A percentile compares a stretch with the other conserved stretches of the same genome.
phyloP scores from a whole-genome alignment of 2,888 invertebrate genomes.

The Panorpa germanica region DNA sequence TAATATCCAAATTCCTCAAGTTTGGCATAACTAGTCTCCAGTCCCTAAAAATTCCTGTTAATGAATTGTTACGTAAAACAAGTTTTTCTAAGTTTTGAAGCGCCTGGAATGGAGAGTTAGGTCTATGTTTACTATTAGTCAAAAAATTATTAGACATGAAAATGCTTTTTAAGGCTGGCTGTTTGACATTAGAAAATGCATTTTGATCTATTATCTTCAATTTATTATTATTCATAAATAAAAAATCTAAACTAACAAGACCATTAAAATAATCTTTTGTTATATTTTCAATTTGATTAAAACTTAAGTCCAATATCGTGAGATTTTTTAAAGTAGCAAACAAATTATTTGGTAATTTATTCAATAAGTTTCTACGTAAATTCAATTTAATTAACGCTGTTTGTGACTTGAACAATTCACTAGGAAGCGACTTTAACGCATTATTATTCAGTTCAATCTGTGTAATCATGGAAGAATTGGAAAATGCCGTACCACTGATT shows the following conservation, averaged over 20 bases:
- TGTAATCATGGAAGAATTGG: constrained; percentile 32
- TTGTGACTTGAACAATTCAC: constrained; percentile 39
- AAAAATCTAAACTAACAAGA: constrained; percentile 8
- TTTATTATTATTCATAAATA: constrained; percentile 24
- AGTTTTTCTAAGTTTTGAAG: constrained; percentile 32
- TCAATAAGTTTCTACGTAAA: constrained; percentile 43
- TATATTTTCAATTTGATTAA: constrained; percentile 35
- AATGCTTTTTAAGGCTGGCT: constrained; percentile 26
- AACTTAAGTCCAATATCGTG: constrained; percentile 32
- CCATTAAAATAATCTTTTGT: constrained; percentile 16
- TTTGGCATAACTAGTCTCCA: constrained; percentile 37
- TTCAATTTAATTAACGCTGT: constrained; percentile 38
- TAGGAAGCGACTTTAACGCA: constrained; percentile 32
- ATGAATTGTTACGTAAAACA: constrained; percentile 41
- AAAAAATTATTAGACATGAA: constrained; percentile 28
- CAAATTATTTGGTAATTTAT: constrained; percentile 32
- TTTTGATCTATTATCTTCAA: constrained; percentile 17
- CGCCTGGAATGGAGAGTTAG: constrained; percentile 34
- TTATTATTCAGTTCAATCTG: constrained; percentile 43
- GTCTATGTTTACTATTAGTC: constrained; percentile 20
- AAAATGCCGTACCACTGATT: constrained; percentile 43
- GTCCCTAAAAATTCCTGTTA: constrained; percentile 37
- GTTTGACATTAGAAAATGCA: constrained; percentile 28
- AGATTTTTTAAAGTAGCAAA: constrained; percentile 35
- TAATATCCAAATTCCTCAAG: constrained; percentile 43